Evolutionary conservation across 2,797 vertebrate genomes (phyloP).

Genomic region (Octomys mimax): DNA sequence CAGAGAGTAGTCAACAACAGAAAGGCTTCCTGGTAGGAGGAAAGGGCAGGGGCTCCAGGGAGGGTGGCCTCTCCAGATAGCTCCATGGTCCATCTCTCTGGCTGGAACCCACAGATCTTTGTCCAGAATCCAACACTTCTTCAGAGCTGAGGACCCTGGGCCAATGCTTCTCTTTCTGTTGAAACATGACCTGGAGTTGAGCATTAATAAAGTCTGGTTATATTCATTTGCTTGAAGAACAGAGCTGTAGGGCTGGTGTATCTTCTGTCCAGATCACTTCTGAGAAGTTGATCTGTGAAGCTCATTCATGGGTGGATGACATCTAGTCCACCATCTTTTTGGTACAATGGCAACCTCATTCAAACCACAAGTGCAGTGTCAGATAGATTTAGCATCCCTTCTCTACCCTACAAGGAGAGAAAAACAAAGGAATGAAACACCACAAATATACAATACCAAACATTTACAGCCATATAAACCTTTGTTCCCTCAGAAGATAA

Average conservation of each 20-base stretch:
- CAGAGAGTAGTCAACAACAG: background rate
- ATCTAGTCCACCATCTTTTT: background rate
- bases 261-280: background rate
- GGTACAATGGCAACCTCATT: background rate
- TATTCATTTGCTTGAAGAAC: constrained; percentile 35
- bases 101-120: background rate
- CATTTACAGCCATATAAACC: background rate
- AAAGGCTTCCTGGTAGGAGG: background rate
- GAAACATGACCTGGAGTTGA: background rate
- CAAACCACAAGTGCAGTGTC: background rate
- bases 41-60: accelerated
- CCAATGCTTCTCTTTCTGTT: background rate
- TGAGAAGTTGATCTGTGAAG: background rate
- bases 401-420: background rate
- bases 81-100: background rate
- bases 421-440: background rate
- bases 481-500: background rate
- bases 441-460: background rate
- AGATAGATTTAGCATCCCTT: background rate
- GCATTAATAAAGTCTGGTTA: background rate
- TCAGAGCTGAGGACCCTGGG: background rate
- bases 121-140: background rate
- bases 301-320: background rate
- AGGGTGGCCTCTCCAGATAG: too few species aligned
- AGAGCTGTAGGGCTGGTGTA: background rate